phyloP scores from a whole-genome alignment of 2,888 invertebrate species.

The Alitta virens region DNA sequence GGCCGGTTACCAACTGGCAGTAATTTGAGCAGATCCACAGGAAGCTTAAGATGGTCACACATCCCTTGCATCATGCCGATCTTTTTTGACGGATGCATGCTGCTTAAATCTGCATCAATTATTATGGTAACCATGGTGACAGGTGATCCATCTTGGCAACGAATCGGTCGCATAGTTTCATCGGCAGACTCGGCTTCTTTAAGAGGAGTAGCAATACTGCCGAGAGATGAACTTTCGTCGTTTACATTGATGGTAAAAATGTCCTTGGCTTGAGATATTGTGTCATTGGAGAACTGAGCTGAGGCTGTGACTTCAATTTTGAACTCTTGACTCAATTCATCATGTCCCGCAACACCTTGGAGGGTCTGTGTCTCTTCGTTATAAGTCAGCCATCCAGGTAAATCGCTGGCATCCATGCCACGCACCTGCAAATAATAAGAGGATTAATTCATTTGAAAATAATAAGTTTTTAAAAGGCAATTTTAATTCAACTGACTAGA shows the following conservation, averaged over 20 bases:
- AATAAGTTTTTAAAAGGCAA: no score
- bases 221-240: conserved; percentile 32
- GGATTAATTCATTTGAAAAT: no score
- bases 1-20: conserved; percentile 41
- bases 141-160: conserved; percentile 58
- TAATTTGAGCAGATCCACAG: conserved; percentile 43
- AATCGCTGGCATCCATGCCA: conserved; percentile 7
- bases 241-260: conserved; percentile 69
- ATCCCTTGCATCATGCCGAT: conserved; percentile 56
- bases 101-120: conserved; percentile 68
- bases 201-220: conserved; percentile 26
- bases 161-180: conserved; percentile 38
- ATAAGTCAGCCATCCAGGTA: conserved; percentile 62
- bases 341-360: conserved; percentile 68
- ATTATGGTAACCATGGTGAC: conserved; percentile 68
- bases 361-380: conserved; percentile 70
- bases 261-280: conserved; percentile 62
- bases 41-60: conserved; percentile 41
- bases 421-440: conserved; percentile 23
- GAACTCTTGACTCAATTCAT: conserved; percentile 67
- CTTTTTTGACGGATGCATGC: conserved; percentile 66
- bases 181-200: conserved; percentile 24
- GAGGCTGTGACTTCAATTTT: conserved; percentile 57
- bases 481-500: no score
- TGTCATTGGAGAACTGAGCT: conserved; percentile 31